Evolutionary conservation across 2,797 vertebrate species (phyloP).

Genomic region (Coregonus sp.): DNA sequence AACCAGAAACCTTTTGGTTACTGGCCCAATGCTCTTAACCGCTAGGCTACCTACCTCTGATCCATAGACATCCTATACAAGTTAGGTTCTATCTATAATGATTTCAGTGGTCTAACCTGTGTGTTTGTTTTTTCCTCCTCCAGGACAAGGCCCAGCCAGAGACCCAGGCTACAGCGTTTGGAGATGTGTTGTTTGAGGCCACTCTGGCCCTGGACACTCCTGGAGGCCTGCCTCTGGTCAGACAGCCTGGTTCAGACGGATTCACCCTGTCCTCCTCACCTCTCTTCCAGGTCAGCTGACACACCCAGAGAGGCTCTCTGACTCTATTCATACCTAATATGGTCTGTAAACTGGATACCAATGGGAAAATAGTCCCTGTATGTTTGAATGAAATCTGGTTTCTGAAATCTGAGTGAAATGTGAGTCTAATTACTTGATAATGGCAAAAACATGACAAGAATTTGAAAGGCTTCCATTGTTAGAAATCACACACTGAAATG

Average conservation of each 20-base stretch:
- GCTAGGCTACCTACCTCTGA: background rate
- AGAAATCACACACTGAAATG: background rate
- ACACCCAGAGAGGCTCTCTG: background rate
- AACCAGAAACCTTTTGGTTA: no score
- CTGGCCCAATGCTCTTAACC: no score
- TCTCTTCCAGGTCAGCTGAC: conserved; percentile 76
- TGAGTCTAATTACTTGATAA: background rate
- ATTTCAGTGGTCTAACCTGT: conserved; percentile 10
- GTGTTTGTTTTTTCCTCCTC: conserved; percentile 34
- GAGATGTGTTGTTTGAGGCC: conserved; percentile 76
- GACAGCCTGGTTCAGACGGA: conserved; percentile 77
- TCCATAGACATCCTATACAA: background rate
- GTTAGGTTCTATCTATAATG: background rate
- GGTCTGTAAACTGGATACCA: background rate
- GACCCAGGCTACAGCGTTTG: conserved; percentile 76
- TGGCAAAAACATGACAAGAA: background rate
- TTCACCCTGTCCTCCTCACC: conserved; percentile 79
- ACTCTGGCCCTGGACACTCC: conserved; percentile 71
- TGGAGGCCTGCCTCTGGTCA: conserved; percentile 71
- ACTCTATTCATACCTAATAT: background rate
- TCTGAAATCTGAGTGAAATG: background rate
- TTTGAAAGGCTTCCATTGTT: background rate
- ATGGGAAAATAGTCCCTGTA: background rate
- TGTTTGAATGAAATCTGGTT: no score
- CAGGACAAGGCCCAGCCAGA: conserved; percentile 86